phyloP scores from a whole-genome alignment of 2,888 invertebrate species.

The Acleris cristana region DNA sequence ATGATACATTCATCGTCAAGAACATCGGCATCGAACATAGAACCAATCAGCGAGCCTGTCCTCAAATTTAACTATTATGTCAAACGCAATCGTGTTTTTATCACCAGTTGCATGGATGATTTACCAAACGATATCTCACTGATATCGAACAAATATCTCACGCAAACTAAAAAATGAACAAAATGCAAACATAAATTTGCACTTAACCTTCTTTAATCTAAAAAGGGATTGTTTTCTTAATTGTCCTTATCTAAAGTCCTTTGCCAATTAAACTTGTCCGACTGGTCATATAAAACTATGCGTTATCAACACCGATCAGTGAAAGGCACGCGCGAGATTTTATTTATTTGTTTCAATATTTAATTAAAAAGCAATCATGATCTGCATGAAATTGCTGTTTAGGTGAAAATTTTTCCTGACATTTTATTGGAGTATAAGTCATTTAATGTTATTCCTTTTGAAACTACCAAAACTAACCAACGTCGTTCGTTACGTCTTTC shows the following conservation, averaged over 20 bases:
- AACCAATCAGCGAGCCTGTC: no score
- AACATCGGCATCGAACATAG: no score
- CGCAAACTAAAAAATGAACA: constrained; percentile 1
- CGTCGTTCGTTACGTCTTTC: no score
- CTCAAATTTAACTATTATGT: no score
- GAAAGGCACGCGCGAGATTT: neutral
- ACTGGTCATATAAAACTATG: neutral
- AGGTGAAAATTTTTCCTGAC: no score
- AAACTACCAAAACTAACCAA: no score
- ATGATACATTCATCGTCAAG: no score
- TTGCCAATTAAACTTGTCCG: constrained; percentile 24
- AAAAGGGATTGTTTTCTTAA: constrained; percentile 26
- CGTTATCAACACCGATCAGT: constrained; percentile 11
- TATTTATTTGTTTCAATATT: constrained; percentile 9
- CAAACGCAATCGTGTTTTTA: neutral
- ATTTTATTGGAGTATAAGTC: no score
- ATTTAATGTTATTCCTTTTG: no score
- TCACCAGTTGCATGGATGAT: neutral
- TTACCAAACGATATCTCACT: neutral
- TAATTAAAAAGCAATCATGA: constrained; percentile 15
- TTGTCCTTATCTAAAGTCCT: constrained; percentile 23
- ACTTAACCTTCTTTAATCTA: constrained; percentile 28
- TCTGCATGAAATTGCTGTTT: neutral
- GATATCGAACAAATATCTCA: neutral
- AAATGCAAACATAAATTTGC: constrained; percentile 26